Evolutionary conservation across 2,888 invertebrate species (phyloP).

Genomic region (Volucella zonaria): DNA sequence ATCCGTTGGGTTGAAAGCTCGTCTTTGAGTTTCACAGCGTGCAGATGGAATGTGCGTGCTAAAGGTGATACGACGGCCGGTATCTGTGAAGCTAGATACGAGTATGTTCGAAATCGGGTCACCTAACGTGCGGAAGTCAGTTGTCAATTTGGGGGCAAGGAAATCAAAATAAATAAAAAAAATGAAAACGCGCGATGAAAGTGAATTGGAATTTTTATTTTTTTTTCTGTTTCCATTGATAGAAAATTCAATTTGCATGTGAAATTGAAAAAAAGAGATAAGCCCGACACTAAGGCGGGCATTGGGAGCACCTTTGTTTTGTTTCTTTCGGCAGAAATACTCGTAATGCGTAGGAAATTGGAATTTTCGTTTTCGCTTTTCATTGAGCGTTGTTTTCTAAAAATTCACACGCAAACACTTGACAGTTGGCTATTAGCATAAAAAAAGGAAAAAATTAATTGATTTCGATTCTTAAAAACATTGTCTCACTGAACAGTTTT

Average conservation of each 20-base stretch:
- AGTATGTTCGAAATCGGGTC: constrained; percentile 29
- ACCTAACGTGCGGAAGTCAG: constrained; percentile 23
- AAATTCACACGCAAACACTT: not conserved
- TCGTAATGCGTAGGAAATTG: constrained; percentile 6
- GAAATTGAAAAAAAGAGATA: constrained; percentile 6
- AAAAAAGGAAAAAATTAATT: no score
- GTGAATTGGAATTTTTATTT: constrained; percentile 16
- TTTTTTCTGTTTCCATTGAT: not conserved
- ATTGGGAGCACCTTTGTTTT: not conserved
- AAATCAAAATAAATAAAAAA: constrained; percentile 7
- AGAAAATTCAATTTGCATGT: constrained; percentile 20
- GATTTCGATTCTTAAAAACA: no score
- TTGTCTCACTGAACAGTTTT: no score
- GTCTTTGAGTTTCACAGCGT: not conserved
- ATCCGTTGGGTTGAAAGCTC: constrained; percentile 11
- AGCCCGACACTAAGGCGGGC: not conserved
- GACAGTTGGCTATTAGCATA: no score
- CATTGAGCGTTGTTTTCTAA: not conserved
- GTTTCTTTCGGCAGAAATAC: not conserved
- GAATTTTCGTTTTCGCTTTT: not conserved
- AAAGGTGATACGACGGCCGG: not conserved
- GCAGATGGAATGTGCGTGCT: constrained; percentile 23
- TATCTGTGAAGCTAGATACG: no score
- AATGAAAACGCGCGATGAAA: constrained; percentile 4
- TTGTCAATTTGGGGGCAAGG: not conserved